phyloP scores from a whole-genome alignment of 1,140 invertebrate genomes.

The Helicoverpa armigera region DNA sequence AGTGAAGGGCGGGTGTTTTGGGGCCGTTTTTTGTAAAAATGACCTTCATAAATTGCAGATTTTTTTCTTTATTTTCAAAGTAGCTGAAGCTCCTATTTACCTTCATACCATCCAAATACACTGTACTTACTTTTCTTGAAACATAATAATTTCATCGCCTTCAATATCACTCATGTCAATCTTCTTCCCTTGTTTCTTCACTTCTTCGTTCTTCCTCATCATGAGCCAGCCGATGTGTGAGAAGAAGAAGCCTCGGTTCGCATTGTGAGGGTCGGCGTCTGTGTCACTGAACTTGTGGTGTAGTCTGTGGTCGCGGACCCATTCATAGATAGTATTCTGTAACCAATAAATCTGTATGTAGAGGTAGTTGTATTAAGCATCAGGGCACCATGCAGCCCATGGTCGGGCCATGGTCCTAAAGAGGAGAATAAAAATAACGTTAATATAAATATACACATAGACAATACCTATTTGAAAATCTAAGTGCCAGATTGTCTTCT shows the following conservation, averaged over 20 bases:
- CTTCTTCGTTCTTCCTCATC: conserved; percentile 92
- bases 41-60: no score
- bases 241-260: conserved; percentile 94
- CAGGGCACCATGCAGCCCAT: no score
- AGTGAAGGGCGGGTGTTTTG: no score
- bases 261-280: conserved; percentile 93
- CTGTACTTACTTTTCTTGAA: conserved; percentile 88
- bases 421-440: no score
- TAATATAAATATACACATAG: no score
- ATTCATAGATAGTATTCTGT: conserved; percentile 83
- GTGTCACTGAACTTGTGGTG: conserved; percentile 95
- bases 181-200: conserved; percentile 88
- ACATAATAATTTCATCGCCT: conserved; percentile 90
- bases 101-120: background rate
- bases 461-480: no score
- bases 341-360: background rate
- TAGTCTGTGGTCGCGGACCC: conserved; percentile 91
- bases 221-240: conserved; percentile 95
- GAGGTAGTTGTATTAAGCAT: no score
- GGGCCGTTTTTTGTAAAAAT: no score
- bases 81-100: no score
- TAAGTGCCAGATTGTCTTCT: no score
- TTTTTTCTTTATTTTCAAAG: no score
- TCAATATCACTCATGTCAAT: conserved; percentile 92
- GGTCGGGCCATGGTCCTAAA: no score